Evolutionary conservation across 2,888 invertebrate species (phyloP).

Genomic region (Tetranychus truncatus): DNA sequence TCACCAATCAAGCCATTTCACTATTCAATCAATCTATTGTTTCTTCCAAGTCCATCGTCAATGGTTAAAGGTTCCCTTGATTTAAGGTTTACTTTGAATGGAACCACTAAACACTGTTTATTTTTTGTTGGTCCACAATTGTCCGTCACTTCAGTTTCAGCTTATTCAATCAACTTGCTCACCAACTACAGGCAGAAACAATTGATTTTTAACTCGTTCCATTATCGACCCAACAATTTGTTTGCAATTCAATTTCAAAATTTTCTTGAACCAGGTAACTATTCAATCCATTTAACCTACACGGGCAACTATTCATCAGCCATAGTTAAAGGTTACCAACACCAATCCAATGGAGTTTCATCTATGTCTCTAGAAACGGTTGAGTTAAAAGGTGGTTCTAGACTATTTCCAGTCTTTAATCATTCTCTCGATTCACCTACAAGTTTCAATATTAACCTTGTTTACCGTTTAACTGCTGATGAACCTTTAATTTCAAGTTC

Average conservation of each 20-base stretch:
- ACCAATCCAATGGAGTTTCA: background rate
- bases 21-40: background rate
- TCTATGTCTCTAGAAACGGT: background rate
- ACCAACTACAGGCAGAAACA: background rate
- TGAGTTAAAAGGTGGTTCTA: background rate
- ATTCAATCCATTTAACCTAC: background rate
- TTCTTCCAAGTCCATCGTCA: background rate
- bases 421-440: background rate
- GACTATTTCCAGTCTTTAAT: background rate
- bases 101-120: background rate
- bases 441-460: background rate
- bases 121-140: background rate
- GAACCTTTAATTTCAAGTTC: background rate
- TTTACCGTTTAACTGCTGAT: background rate
- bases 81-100: background rate
- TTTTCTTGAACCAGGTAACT: constrained; percentile 19
- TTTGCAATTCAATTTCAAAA: constrained; percentile 15
- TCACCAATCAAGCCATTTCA: background rate
- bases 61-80: background rate
- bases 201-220: constrained; percentile 20
- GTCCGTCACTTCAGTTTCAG: background rate
- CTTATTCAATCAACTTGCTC: background rate
- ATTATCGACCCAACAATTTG: constrained; percentile 16
- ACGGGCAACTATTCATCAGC: background rate
- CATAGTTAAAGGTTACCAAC: background rate